Conservation (phyloP, 1,140 invertebrate genomes). For the Mizuhopecten yessoensis region DNA sequence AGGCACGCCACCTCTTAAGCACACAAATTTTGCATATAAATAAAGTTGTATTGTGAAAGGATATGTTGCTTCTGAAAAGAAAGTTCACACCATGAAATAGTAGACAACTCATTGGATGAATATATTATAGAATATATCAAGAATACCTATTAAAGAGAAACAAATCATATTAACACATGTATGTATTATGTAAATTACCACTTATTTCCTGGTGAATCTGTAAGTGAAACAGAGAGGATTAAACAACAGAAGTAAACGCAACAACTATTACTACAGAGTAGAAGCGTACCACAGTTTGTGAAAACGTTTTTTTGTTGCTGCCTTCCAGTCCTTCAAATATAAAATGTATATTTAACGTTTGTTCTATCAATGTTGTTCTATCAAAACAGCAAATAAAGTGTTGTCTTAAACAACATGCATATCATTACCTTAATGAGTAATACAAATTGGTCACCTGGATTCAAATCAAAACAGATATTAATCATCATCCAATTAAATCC, state of each 20-base stretch:
- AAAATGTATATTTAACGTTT: not conserved
- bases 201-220: not conserved
- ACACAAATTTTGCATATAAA: not conserved
- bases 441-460: not conserved
- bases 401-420: not conserved
- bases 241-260: not conserved
- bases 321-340: not conserved
- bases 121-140: not conserved
- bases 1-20: not conserved
- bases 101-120: no score
- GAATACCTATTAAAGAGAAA: slow-evolving; percentile 19
- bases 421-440: not conserved
- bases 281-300: not conserved
- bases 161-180: not conserved
- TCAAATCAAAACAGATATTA: slow-evolving; percentile 15
- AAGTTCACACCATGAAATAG: not conserved
- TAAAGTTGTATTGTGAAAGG: not conserved
- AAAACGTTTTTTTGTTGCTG: not conserved
- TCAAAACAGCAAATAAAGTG: not conserved
- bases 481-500: not conserved
- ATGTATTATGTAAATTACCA: not conserved
- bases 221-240: not conserved
- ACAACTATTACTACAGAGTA: not conserved
- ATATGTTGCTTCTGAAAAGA: not conserved
- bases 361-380: not conserved